These are phyloP conservation scores for Poeciliopsis turneri DNA, from an alignment of 2,797 vertebrate genomes.

Conservation along the genomic window DNA sequence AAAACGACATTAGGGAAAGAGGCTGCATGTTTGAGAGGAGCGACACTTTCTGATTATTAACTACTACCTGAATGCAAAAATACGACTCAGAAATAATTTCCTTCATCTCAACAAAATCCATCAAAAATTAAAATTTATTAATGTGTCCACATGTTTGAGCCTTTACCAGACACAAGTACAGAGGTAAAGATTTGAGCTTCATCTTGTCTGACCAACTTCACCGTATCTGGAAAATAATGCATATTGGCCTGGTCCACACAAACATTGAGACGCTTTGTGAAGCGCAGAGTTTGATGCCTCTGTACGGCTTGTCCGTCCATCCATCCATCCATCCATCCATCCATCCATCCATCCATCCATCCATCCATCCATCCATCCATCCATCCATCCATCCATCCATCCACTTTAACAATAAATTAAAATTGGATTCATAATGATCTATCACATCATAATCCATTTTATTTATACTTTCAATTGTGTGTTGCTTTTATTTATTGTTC, in stretches of 20 bases:
- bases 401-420: no score
- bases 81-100: background rate
- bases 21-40: background rate
- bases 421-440: no score
- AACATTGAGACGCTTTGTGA: background rate
- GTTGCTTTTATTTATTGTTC: no score
- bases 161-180: constrained; percentile 4
- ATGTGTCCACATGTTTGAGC: background rate
- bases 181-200: background rate
- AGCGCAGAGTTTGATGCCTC: background rate
- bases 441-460: no score
- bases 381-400: no score
- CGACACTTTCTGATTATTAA: background rate
- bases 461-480: no score
- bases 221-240: background rate
- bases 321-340: no score
- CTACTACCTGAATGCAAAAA: background rate
- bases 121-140: background rate
- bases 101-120: background rate
- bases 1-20: background rate
- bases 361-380: no score
- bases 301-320: background rate
- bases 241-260: background rate
- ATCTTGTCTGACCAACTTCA: background rate
- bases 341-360: no score